Percentiles rank a stretch among this genome's conserved stretches.
Evolutionary conservation across 2,113 vertebrate species (phyloP).

Genomic region (Cyanistes caeruleus): DNA sequence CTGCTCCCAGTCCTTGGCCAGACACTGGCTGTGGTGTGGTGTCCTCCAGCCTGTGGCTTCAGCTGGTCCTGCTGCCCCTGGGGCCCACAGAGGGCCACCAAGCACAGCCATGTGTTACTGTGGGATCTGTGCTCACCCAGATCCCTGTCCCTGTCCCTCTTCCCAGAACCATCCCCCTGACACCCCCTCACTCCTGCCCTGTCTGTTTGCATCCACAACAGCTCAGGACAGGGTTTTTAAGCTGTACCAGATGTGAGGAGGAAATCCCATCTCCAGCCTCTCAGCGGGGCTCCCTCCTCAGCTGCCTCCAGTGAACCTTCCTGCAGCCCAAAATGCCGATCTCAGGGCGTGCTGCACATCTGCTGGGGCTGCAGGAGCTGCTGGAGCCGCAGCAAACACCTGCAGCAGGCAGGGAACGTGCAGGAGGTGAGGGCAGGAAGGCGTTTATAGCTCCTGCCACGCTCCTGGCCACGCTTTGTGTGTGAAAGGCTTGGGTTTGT

Average conservation of each 20-base stretch:
- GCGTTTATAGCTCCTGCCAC: accelerated
- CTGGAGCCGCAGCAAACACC: neutral
- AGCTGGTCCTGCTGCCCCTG: neutral
- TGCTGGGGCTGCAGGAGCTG: neutral
- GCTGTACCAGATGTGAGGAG: slow-evolving; percentile 58
- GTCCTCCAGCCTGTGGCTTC: accelerated
- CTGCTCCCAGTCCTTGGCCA: neutral
- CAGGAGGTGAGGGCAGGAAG: accelerated
- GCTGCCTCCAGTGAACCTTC: neutral
- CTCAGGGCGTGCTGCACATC: neutral
- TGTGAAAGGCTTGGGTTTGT: neutral
- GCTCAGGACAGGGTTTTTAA: slow-evolving; percentile 17
- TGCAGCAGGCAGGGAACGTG: neutral
- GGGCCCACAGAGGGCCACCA: neutral
- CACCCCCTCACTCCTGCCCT: neutral
- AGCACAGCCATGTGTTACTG: accelerated
- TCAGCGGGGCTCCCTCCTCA: neutral
- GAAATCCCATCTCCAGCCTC: slow-evolving; percentile 55
- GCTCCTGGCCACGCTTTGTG: neutral
- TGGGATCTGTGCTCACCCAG: neutral
- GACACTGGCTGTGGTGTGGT: accelerated
- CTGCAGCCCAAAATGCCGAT: neutral
- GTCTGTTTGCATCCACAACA: neutral
- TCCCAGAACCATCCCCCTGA: neutral
- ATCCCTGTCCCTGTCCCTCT: neutral